phyloP scores from a whole-genome alignment of 2,888 invertebrate genomes.

The Ichneumoninae sp. region DNA sequence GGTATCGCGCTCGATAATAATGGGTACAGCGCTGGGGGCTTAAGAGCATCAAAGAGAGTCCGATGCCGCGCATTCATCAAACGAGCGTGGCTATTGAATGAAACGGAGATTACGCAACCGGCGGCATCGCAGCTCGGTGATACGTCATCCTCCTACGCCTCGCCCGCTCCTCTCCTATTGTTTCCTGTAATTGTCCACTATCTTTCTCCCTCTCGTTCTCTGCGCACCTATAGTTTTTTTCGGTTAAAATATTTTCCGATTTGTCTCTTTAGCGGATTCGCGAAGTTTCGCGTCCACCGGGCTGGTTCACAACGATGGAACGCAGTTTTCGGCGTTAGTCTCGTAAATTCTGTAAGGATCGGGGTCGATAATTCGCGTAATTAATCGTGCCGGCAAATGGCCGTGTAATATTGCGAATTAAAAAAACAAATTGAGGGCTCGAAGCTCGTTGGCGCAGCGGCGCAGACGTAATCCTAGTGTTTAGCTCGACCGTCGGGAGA shows the following conservation, averaged over 20 bases:
- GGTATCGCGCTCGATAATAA: too few relatives aligned
- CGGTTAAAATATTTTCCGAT: not conserved
- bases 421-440: not conserved
- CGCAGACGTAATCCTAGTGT: constrained; percentile 1
- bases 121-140: constrained; percentile 29
- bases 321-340: not conserved
- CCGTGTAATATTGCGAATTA: not conserved
- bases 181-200: constrained; percentile 53
- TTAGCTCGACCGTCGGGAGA: not conserved
- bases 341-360: not conserved
- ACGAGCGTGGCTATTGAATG: constrained; percentile 64
- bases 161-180: constrained; percentile 52
- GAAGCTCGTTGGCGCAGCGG: constrained; percentile 3
- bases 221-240: constrained; percentile 28
- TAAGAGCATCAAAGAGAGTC: constrained; percentile 25
- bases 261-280: not conserved
- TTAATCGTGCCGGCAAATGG: constrained; percentile 4
- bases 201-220: not conserved
- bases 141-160: constrained; percentile 58
- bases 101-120: constrained; percentile 63
- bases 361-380: constrained; percentile 1
- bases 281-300: not conserved
- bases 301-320: not conserved
- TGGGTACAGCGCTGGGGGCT: not conserved
- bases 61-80: constrained; percentile 60